Conservation (phyloP, 2,888 invertebrate species). For the Epistrophe eligans region DNA sequence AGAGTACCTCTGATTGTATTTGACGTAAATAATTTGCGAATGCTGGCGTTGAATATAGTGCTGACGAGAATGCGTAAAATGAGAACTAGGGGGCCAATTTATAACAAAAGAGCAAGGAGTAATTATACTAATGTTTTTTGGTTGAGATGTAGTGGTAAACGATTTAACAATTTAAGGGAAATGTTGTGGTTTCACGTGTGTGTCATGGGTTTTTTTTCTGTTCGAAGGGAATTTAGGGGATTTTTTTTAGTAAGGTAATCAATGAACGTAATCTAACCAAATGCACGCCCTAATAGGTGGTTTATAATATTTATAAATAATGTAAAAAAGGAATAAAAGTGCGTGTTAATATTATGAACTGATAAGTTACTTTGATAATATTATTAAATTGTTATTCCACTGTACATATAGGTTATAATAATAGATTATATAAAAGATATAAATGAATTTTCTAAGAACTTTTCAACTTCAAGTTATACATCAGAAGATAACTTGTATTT, state of each 20-base stretch:
- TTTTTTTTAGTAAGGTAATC: neutral
- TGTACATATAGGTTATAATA: neutral
- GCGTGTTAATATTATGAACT: neutral
- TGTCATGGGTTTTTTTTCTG: neutral
- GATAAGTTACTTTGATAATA: neutral
- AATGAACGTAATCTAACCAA: neutral
- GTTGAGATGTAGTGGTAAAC: conserved; percentile 13
- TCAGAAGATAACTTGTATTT: too few relatives aligned
- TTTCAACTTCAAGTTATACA: too few relatives aligned
- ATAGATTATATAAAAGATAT: neutral
- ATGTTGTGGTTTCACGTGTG: neutral
- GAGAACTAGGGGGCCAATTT: conserved; percentile 8
- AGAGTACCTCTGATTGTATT: conserved; percentile 25
- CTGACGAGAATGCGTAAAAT: conserved; percentile 30
- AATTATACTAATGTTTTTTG: conserved; percentile 23
- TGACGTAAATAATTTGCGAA: conserved; percentile 51
- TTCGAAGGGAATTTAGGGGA: neutral
- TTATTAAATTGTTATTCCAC: neutral
- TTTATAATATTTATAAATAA: neutral
- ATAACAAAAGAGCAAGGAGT: conserved; percentile 10
- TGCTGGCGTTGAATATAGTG: neutral
- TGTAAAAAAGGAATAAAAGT: neutral
- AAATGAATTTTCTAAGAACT: too few relatives aligned
- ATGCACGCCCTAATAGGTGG: neutral
- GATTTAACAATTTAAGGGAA: conserved; percentile 6